These are phyloP conservation scores for Cyprinodon variegatus DNA, from an alignment of 2,113 vertebrate genomes.

Conservation along the genomic window DNA sequence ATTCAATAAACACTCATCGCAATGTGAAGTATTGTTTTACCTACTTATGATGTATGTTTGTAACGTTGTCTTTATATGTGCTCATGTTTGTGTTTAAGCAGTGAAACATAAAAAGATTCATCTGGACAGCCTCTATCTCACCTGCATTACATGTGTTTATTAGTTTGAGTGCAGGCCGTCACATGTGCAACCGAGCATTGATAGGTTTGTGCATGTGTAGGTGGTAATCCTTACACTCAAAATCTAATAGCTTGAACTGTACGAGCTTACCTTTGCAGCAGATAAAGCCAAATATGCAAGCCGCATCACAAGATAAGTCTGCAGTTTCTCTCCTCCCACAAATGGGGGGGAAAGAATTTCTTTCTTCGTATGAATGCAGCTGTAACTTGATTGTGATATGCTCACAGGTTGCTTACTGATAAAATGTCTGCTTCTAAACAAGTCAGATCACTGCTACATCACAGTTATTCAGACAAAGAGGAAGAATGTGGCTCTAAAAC, in stretches of 20 bases:
- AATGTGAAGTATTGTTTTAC: constrained; percentile 8
- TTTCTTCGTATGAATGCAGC: constrained; percentile 5
- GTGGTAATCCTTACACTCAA: constrained; percentile 20
- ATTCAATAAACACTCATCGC: background rate
- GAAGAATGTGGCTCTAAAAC: constrained; percentile 8
- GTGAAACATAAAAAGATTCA: constrained; percentile 16
- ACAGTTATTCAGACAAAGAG: background rate
- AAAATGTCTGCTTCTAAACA: background rate
- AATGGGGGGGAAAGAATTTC: constrained; percentile 18
- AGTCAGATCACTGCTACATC: constrained; percentile 15
- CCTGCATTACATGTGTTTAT: constrained; percentile 64
- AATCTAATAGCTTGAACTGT: constrained; percentile 34
- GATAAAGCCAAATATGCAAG: constrained; percentile 9
- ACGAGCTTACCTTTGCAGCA: constrained; percentile 9
- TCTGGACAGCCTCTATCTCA: constrained; percentile 31
- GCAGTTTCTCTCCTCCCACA: constrained; percentile 14
- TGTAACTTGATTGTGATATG: constrained; percentile 9
- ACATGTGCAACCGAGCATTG: constrained; percentile 1
- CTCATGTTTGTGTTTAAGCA: constrained; percentile 1
- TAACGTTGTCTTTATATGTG: background rate
- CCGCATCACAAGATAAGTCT: background rate
- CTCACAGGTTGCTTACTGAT: constrained; percentile 2
- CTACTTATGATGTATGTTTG: background rate
- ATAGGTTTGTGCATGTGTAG: constrained; percentile 20
- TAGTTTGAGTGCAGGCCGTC: constrained; percentile 16